These are phyloP conservation scores for Drosophila albomicans DNA, from an alignment of 1,140 invertebrate species.

Conservation along the genomic window DNA sequence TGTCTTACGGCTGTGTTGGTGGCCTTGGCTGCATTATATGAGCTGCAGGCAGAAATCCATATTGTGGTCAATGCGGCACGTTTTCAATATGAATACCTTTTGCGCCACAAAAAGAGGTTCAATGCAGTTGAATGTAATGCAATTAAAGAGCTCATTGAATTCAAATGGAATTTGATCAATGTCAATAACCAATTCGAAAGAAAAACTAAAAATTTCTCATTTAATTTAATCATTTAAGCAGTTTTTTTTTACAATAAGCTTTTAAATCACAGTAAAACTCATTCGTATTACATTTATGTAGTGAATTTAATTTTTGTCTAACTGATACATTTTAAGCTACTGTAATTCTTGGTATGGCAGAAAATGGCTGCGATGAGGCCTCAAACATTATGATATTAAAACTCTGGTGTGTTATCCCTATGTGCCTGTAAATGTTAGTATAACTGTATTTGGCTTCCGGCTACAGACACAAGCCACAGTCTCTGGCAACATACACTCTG, in stretches of 20 bases:
- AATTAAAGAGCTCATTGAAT: neutral
- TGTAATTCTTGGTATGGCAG: neutral
- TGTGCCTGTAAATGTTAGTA: conserved; percentile 28
- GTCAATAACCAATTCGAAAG: too few species aligned
- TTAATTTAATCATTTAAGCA: too few species aligned
- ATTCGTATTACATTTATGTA: neutral
- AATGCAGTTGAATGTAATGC: neutral
- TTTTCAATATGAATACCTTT: neutral
- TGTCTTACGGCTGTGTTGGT: neutral
- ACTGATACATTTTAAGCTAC: neutral
- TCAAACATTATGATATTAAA: conserved; percentile 24
- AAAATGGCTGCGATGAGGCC: neutral
- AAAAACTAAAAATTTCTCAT: too few species aligned
- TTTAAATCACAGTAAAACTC: too few species aligned
- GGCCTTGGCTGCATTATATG: neutral
- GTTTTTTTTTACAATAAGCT: too few species aligned
- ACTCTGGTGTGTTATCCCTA: conserved; percentile 4
- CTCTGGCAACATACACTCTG: conserved; percentile 10
- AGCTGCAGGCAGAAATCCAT: conserved; percentile 2
- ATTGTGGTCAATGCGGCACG: conserved; percentile 6
- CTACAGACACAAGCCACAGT: conserved; percentile 36
- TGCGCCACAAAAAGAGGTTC: neutral
- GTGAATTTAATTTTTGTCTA: neutral
- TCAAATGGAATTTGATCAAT: neutral
- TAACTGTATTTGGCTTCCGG: conserved; percentile 51